Conservation (phyloP, 2,113 vertebrate genomes). For the Mastomys coucha region DNA sequence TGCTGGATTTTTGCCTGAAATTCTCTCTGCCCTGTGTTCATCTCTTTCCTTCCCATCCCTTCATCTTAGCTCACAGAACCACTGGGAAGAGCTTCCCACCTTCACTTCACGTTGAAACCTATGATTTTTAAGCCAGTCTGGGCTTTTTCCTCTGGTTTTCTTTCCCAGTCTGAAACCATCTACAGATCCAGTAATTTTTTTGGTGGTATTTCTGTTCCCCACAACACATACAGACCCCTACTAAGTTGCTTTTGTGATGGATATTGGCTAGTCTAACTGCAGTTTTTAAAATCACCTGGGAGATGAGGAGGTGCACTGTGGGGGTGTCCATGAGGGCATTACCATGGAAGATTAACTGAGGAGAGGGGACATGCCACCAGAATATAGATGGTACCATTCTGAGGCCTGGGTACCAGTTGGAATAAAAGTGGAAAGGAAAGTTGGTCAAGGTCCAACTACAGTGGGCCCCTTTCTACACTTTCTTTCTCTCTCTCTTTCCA, state of each 20-base stretch:
- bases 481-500: not conserved
- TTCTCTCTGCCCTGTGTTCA: not conserved
- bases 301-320: not conserved
- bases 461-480: not conserved
- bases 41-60: no score
- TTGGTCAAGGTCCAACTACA: not conserved
- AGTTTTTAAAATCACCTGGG: not conserved
- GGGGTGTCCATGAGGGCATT: not conserved
- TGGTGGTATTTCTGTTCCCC: not conserved
- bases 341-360: not conserved
- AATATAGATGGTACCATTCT: not conserved
- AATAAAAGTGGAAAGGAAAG: not conserved
- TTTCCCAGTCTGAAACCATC: not conserved
- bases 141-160: not conserved
- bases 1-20: not conserved
- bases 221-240: no score
- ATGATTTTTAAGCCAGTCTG: not conserved
- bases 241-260: not conserved
- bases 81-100: not conserved
- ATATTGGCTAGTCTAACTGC: no score
- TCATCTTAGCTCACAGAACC: not conserved
- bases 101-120: not conserved
- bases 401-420: not conserved
- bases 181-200: not conserved
- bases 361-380: not conserved